Evolutionary conservation across 2,888 invertebrate species (phyloP).

Genomic region (Thymelicus sylvestris): DNA sequence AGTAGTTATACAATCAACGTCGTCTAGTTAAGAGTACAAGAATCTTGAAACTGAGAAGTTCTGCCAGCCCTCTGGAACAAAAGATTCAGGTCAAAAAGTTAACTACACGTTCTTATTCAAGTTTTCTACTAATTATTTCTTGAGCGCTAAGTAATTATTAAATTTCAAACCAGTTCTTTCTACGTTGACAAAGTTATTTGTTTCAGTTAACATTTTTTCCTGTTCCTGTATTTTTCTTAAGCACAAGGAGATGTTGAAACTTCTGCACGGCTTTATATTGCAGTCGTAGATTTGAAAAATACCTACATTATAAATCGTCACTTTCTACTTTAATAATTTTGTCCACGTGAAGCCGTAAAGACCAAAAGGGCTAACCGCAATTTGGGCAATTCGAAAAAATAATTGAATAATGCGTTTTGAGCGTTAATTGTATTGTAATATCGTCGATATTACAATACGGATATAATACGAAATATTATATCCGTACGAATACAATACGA

Average conservation of each 20-base stretch:
- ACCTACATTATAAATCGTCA: no score
- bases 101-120: conserved; percentile 2
- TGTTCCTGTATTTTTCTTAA: neutral
- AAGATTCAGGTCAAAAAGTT: conserved; percentile 8
- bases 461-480: no score
- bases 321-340: no score
- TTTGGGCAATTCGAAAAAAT: no score
- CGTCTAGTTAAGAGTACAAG: conserved; percentile 1
- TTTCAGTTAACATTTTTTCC: neutral
- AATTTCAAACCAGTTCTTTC: conserved; percentile 11
- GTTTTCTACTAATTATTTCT: conserved; percentile 7
- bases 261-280: neutral
- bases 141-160: conserved; percentile 4
- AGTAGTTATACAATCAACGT: conserved; percentile 2
- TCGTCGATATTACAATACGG: no score
- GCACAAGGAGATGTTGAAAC: neutral
- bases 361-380: no score
- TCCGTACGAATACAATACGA: no score
- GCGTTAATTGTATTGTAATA: no score
- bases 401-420: no score
- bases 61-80: neutral
- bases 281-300: neutral
- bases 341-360: no score
- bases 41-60: neutral
- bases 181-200: neutral